Base-by-base conservation (phyloP, 2,797 vertebrate species). In the Trematomus bernacchii region DNA sequence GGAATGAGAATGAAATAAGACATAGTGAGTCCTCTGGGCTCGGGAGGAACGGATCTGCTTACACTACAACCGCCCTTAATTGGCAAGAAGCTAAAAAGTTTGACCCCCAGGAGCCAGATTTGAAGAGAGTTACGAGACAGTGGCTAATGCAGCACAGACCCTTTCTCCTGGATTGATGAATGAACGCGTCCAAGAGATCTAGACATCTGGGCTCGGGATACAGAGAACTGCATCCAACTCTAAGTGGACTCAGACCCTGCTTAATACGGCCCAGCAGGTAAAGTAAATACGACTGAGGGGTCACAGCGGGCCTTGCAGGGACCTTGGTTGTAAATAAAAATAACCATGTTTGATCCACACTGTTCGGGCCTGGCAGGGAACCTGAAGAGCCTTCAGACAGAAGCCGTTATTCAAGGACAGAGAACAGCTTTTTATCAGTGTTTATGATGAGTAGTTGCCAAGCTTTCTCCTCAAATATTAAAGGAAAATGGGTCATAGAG, bases 81-180 rank as follows among this genome's bases (percentile, higher is more conserved):
- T 91, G 88, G 87, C 79, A 78, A 84, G 72, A 81, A 83, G 80
- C 90, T 89, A 74, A 60, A 74, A 86, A 77, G 75, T 89, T 78
- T 21, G 87, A 92, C 87, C 88, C 33, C 83, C 81, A 75, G 87
- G 85, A 94, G 85, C 77, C 82, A 66, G 71, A 60, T 74, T 85
- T 76, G 81, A 72, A 76, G 85, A 85, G 90, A 90, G 83, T 89
- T 91, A 91, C 48, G 90, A 90, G 89, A 92, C 88, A 85, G 86
- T 85, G 79, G 87, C 82, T 94, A 92, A 94, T 93, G 83, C 85
- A 72, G 77, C 84, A 63, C 89, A 93, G 92, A 84, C 85, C n/a
- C 68, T 54, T 84, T 73, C 47, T 64, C 76, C 63, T 70, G 69
- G 63, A 85, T 61, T 82, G 81, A 88, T 85, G 84, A 89, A 90